A percentile compares a stretch with the other conserved stretches of the same genome.
These are phyloP conservation scores for Echiichthys vipera DNA, from an alignment of 2,797 vertebrate genomes.

Conservation along the genomic window DNA sequence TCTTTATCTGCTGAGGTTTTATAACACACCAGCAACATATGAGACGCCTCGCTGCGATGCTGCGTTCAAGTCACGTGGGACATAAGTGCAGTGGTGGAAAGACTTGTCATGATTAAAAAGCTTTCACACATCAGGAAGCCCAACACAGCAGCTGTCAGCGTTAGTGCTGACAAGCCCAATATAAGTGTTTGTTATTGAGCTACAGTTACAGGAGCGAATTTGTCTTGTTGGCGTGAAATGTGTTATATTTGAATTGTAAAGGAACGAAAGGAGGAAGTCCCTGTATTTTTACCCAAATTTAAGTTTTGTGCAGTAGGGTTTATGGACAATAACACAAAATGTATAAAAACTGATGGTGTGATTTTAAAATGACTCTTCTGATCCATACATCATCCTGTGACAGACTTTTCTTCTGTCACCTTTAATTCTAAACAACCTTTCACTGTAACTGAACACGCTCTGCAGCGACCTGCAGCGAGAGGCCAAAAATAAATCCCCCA, in stretches of 20 bases:
- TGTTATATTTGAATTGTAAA: too few relatives aligned
- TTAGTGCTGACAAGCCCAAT: neutral
- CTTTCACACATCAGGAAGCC: neutral
- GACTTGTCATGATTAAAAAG: neutral
- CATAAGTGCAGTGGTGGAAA: neutral
- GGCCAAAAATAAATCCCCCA: slow-evolving; percentile 33
- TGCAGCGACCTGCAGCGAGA: slow-evolving; percentile 27
- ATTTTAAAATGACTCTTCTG: neutral
- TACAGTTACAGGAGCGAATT: neutral
- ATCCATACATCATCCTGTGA: neutral
- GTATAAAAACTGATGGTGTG: neutral
- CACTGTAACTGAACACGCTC: slow-evolving; percentile 16
- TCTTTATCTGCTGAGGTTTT: slow-evolving; percentile 11
- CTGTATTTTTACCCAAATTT: too few relatives aligned
- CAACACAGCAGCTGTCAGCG: neutral
- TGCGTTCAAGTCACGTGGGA: neutral
- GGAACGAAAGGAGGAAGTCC: too few relatives aligned
- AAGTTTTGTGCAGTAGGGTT: too few relatives aligned
- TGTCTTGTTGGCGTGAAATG: neutral
- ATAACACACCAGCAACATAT: neutral
- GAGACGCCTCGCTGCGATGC: neutral
- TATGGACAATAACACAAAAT: neutral
- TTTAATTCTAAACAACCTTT: slow-evolving; percentile 38
- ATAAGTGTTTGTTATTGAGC: neutral
- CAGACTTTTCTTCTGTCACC: slow-evolving; percentile 28